Evolutionary conservation across 1,140 invertebrate genomes (phyloP).

Genomic region (Steinernema feltiae): DNA sequence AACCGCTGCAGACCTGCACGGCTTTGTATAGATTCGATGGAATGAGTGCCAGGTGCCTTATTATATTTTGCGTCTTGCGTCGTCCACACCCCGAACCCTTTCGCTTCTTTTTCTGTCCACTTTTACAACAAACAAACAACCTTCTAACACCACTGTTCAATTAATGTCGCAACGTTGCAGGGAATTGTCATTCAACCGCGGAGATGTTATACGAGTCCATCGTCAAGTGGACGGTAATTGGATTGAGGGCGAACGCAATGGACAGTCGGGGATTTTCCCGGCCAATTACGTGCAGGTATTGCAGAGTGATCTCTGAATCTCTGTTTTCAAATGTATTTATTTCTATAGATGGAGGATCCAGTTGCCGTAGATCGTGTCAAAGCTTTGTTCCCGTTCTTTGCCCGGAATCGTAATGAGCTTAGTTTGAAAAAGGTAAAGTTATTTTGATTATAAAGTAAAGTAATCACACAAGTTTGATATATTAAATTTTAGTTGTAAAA

Average conservation of each 20-base stretch:
- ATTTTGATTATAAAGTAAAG: background rate
- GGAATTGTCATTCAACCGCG: constrained; percentile 81
- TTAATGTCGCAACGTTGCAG: constrained; percentile 57
- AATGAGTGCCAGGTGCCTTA: constrained; percentile 1
- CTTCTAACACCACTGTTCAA: too few species aligned
- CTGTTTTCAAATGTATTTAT: too few species aligned
- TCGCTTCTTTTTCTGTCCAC: background rate
- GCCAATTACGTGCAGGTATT: constrained; percentile 60
- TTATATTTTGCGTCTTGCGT: background rate
- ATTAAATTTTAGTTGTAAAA: too few species aligned
- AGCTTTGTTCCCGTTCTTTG: constrained; percentile 36
- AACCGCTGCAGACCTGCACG: constrained; percentile 25
- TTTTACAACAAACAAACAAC: too few species aligned
- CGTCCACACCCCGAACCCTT: background rate
- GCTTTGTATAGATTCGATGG: constrained; percentile 32
- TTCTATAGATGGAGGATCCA: background rate
- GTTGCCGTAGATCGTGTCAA: background rate
- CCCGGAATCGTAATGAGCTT: constrained; percentile 28
- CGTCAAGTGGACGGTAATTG: constrained; percentile 82
- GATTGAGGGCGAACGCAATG: constrained; percentile 86
- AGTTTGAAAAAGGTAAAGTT: background rate
- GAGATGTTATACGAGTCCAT: constrained; percentile 76
- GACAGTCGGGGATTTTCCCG: constrained; percentile 82
- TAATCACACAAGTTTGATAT: too few species aligned
- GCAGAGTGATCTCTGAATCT: too few species aligned